Conservation (phyloP, 1,140 invertebrate species). For the Phthorimaea operculella region DNA sequence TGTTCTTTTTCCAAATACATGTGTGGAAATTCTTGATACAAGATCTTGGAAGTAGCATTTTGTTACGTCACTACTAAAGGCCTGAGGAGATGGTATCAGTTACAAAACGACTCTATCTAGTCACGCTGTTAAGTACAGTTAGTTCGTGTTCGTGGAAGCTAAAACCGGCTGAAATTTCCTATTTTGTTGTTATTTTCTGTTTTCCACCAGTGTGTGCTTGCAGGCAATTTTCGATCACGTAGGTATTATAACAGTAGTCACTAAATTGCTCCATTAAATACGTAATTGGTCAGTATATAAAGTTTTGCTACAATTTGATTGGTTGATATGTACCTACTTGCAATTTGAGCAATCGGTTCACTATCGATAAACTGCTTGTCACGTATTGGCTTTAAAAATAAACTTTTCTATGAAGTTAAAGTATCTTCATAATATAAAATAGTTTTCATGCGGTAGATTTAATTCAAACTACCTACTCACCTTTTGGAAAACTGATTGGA, state of each 20-base stretch:
- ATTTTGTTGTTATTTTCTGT: slow-evolving; percentile 13
- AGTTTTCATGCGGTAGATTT: no score
- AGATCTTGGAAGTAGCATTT: no score
- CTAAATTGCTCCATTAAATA: neutral
- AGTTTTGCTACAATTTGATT: neutral
- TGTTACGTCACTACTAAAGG: slow-evolving; percentile 10
- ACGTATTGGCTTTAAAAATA: no score
- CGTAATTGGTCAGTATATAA: neutral
- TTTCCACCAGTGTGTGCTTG: neutral
- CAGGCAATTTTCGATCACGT: slow-evolving; percentile 2
- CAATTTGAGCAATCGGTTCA: no score
- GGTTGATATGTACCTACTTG: neutral
- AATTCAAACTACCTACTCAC: no score
- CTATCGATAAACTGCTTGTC: no score
- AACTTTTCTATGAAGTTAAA: no score
- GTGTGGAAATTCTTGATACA: no score
- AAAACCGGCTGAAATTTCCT: slow-evolving; percentile 1
- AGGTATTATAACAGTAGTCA: neutral
- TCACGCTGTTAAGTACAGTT: slow-evolving; percentile 28
- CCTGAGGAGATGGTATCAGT: slow-evolving; percentile 19
- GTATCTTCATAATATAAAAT: no score
- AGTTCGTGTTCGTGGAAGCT: slow-evolving; percentile 17
- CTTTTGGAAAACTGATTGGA: no score
- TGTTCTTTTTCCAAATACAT: no score
- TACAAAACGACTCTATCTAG: slow-evolving; percentile 28